Base-by-base conservation (phyloP, 2,113 vertebrate species). In the Potamarius usumacintae region DNA sequence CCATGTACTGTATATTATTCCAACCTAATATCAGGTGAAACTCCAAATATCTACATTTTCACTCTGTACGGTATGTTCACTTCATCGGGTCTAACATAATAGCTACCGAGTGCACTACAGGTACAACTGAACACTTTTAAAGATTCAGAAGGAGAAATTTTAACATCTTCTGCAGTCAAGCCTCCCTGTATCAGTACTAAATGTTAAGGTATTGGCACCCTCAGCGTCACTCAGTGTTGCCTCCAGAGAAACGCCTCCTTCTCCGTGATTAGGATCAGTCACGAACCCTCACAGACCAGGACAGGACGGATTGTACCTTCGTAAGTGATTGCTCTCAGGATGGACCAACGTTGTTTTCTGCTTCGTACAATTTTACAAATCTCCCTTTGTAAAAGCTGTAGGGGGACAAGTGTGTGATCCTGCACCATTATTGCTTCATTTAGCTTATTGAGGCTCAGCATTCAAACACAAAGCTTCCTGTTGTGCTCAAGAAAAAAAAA, bases 381-480 rank as follows among this genome's bases (percentile, higher is more conserved):
- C 57, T 25, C n/a, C 7, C 4, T 25, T 11, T 8, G 65, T 3
- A 5, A n/a, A 58, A 83, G 74, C 67, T 30, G 76, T 12, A 5
- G 65, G 27, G 65, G 5, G 89, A 91, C 90, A 90, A 87, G 90
- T 92, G 89, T 91, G 88, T 78, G 91, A 90, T 89, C 87, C 76
- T 27, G 71, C 89, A 89, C 85, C 90, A 90, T 74, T 90, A 87
- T 85, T 53, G 87, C 87, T 89, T 88, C 91, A 88, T 89, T 90
- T 84, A 82, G 82, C 62, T 85, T 60, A 58, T 30, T 89, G 90
- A 91, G 91, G 86, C 88, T 90, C 92, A 90, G 90, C 65, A 84
- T 65, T 72, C 69, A 89, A 69, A 94, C 93, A 95, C 6, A 18
- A 95, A 94, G 93, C 78, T 90, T 87, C 77, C 90, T 93, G 94